Evolutionary conservation across 2,113 vertebrate species (phyloP).

Genomic region (Seriola aureovittata): DNA sequence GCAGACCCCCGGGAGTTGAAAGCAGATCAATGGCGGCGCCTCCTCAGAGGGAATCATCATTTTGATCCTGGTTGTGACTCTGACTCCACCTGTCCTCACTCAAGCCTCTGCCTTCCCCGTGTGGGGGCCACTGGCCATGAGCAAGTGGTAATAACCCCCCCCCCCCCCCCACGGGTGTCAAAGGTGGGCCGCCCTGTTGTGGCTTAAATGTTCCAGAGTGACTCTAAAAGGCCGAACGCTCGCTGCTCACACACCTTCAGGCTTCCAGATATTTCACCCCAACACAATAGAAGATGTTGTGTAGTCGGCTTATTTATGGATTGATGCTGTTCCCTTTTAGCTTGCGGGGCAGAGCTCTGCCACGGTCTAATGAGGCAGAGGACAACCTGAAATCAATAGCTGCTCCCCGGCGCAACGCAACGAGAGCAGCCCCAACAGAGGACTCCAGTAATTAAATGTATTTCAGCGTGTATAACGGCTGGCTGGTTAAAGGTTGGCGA

Average conservation of each 20-base stretch:
- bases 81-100: slow-evolving; percentile 19
- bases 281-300: slow-evolving; percentile 58
- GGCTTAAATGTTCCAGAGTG: slow-evolving; percentile 30
- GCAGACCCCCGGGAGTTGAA: slow-evolving; percentile 2
- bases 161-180: background rate
- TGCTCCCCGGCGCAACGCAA: slow-evolving; percentile 53
- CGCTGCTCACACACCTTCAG: slow-evolving; percentile 31
- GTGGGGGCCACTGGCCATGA: slow-evolving; percentile 7
- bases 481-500: slow-evolving; percentile 60
- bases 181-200: slow-evolving; percentile 4
- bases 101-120: background rate
- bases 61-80: slow-evolving; percentile 36
- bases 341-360: slow-evolving; percentile 67
- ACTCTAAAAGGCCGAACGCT: slow-evolving; percentile 15
- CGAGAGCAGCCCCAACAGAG: slow-evolving; percentile 44
- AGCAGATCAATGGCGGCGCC: slow-evolving; percentile 24
- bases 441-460: slow-evolving; percentile 70
- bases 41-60: slow-evolving; percentile 28
- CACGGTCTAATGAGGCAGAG: slow-evolving; percentile 78
- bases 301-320: slow-evolving; percentile 69
- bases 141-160: slow-evolving; percentile 11
- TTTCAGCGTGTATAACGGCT: slow-evolving; percentile 54
- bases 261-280: slow-evolving; percentile 47
- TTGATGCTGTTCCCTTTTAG: slow-evolving; percentile 62
- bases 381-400: slow-evolving; percentile 79